These are phyloP conservation scores for Blastomussa wellsi DNA, from an alignment of 92 coral and sea anemone genomes.

Conservation along the genomic window DNA sequence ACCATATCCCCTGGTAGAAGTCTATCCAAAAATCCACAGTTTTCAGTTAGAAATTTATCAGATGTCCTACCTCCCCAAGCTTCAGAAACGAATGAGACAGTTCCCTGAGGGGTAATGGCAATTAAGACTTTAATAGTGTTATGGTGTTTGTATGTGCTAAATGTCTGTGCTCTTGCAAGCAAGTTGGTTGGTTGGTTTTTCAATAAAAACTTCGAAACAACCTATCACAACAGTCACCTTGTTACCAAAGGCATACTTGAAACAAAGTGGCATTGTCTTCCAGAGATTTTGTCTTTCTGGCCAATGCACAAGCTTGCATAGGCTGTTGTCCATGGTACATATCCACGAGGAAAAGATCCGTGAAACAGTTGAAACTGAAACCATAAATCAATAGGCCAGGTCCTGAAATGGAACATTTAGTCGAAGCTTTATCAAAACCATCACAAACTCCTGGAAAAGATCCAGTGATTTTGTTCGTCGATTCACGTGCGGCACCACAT, in stretches of 20 bases:
- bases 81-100: slow-evolving; percentile 51
- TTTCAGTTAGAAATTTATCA: slow-evolving; percentile 59
- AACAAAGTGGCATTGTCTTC: slow-evolving; percentile 53
- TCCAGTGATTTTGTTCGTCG: no score
- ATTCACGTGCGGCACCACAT: no score
- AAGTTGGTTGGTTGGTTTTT: slow-evolving; percentile 27
- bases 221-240: slow-evolving; percentile 40
- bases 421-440: slow-evolving; percentile 41
- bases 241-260: slow-evolving; percentile 43
- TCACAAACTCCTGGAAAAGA: slow-evolving; percentile 30
- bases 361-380: slow-evolving; percentile 39
- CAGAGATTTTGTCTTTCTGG: slow-evolving; percentile 40
- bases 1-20: slow-evolving; percentile 63
- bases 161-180: slow-evolving; percentile 40
- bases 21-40: slow-evolving; percentile 47
- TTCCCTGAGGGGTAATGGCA: slow-evolving; percentile 44
- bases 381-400: slow-evolving; percentile 40
- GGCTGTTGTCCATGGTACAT: slow-evolving; percentile 29
- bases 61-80: slow-evolving; percentile 67
- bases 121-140: slow-evolving; percentile 43
- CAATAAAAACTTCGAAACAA: slow-evolving; percentile 34
- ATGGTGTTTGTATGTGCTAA: slow-evolving; percentile 38
- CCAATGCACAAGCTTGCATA: slow-evolving; percentile 36
- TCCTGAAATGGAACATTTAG: slow-evolving; percentile 55
- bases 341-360: slow-evolving; percentile 45